Conservation (phyloP, 1,140 invertebrate genomes). For the Brachionus rubens region DNA sequence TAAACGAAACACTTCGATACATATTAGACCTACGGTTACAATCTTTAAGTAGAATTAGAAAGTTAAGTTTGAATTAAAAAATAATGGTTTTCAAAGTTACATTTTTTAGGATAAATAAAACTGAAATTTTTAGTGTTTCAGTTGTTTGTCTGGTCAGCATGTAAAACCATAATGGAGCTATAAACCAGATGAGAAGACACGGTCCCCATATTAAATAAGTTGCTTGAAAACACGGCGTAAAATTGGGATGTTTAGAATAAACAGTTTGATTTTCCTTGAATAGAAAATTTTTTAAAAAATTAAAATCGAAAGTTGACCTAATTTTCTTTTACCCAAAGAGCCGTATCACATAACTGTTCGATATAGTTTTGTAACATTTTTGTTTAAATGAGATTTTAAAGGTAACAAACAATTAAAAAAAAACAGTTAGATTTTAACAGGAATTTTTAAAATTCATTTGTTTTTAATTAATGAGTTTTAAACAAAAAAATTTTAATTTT, state of each 20-base stretch:
- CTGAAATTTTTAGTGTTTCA: slow-evolving; percentile 12
- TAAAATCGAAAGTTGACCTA: too few species aligned
- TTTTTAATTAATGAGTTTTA: too few species aligned
- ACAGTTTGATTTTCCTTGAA: slow-evolving; percentile 18
- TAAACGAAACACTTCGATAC: not conserved
- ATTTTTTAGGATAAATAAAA: slow-evolving; percentile 14
- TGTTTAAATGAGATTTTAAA: too few species aligned
- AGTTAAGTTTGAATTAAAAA: not conserved
- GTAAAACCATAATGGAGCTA: slow-evolving; percentile 43
- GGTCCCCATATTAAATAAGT: slow-evolving; percentile 32
- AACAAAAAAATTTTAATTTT: too few species aligned
- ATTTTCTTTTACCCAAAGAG: too few species aligned
- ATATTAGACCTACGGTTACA: not conserved
- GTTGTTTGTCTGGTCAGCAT: slow-evolving; percentile 26
- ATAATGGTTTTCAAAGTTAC: not conserved
- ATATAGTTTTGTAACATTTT: too few species aligned
- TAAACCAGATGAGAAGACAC: slow-evolving; percentile 9
- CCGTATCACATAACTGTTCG: too few species aligned
- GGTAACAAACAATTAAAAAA: too few species aligned
- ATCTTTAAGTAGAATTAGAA: not conserved
- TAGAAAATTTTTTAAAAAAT: not conserved
- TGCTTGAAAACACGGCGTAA: slow-evolving; percentile 37
- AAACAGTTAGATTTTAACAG: too few species aligned
- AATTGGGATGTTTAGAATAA: slow-evolving; percentile 36
- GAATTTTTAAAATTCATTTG: too few species aligned